Base-by-base conservation (phyloP, 2,888 invertebrate species). In the Calliopum simillimum region DNA sequence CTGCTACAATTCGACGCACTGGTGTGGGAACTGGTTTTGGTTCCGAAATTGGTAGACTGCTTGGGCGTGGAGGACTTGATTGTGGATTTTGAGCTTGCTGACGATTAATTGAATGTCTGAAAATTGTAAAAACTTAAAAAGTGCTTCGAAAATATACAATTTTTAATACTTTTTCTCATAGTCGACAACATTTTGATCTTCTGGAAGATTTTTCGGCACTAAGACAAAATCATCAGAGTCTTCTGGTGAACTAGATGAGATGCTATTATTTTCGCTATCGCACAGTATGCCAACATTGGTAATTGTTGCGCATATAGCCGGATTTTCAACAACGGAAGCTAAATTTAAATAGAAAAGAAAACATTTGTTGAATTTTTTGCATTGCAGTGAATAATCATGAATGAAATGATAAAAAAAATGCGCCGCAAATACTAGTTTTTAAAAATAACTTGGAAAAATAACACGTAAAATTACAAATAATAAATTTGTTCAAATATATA, bases 221-320 rank as follows among this genome's bases (percentile, higher is more conserved):
- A 94, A 88, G 80, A 94, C 94, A 88, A 94, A 94, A 87, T 94
- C 94, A 87, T 94, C 93, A 3, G 88, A 88, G 76, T 88, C 88
- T 84, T 93, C 93, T 76, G 92, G 92, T 79, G 92, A 92, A 82
- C 89, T 90, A 16, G 89, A 88, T 59, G 76, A 77, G 79, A 87
- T 88, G 73, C 85, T 85, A 73, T 85, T 86, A 64, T 83, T 84
- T 76, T 82, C 84, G 65, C 86, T 86, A 71, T 85, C 83, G 86
- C 89, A 88, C 82, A 86, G 84, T 79, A 84, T 87, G 78, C 89
- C 89, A 84, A 81, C 88, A 86, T 85, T 89, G 84, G 85, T 90
- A 87, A 86, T 88, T 83, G 87, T 88, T 86, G 88, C 88, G 86
- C 87, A 88, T 85, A 88, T 87, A 80, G 87, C 87, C 82, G 85